Conservation (phyloP, 1,140 invertebrate genomes). For the Akabosia matsudoensis region DNA sequence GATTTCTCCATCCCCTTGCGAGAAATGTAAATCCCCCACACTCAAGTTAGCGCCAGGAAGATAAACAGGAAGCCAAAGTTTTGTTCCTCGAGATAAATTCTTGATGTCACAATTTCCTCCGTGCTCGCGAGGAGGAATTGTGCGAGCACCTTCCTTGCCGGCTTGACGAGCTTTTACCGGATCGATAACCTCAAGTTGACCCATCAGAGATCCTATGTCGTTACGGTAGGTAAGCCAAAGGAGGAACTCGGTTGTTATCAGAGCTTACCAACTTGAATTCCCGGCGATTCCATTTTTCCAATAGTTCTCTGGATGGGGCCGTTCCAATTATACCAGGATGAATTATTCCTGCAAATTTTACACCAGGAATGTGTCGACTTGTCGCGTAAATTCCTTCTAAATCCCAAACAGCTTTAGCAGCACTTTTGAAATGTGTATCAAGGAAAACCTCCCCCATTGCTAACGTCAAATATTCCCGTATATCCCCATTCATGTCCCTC, state of each 20-base stretch:
- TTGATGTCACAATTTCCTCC: slow-evolving; percentile 43
- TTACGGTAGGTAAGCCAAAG: slow-evolving; percentile 26
- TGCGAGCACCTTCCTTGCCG: slow-evolving; percentile 28
- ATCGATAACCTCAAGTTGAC: neutral
- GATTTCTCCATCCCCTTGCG: slow-evolving; percentile 41
- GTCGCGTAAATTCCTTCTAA: slow-evolving; percentile 41
- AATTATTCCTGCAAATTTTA: slow-evolving; percentile 35
- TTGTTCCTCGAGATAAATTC: slow-evolving; percentile 37
- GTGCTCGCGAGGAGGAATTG: slow-evolving; percentile 39
- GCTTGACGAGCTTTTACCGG: slow-evolving; percentile 18
- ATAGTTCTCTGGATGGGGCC: slow-evolving; percentile 30
- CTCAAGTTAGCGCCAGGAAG: slow-evolving; percentile 36
- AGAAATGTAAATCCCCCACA: slow-evolving; percentile 41
- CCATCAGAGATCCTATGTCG: slow-evolving; percentile 28
- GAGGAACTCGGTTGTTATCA: slow-evolving; percentile 7
- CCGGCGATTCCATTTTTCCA: slow-evolving; percentile 36
- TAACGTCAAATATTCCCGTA: slow-evolving; percentile 32
- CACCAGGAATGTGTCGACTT: slow-evolving; percentile 40
- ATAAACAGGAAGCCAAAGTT: slow-evolving; percentile 39
- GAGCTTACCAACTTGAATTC: slow-evolving; percentile 29
- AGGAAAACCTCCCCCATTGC: slow-evolving; percentile 35
- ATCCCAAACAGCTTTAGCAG: slow-evolving; percentile 40
- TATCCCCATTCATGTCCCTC: slow-evolving; percentile 19
- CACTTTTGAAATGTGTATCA: neutral
- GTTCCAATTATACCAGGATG: slow-evolving; percentile 39